These are phyloP conservation scores for Ptyas mucosa DNA, from an alignment of 2,113 vertebrate genomes.

Conservation along the genomic window DNA sequence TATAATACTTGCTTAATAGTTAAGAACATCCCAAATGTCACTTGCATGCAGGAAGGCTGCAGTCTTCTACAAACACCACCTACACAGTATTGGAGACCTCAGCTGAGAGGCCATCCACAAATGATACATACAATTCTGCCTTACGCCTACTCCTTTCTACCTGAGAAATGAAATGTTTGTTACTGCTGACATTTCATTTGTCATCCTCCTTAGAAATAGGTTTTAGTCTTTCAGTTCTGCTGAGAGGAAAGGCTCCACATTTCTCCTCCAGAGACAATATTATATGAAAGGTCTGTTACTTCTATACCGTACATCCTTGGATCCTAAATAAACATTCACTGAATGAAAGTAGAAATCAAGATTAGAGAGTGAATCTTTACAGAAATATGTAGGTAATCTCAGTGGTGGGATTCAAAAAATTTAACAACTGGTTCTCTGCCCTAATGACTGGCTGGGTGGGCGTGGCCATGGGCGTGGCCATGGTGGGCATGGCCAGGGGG, in stretches of 20 bases:
- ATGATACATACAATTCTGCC: not conserved
- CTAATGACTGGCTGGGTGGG: too few relatives aligned
- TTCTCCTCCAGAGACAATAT: not conserved
- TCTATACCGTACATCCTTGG: not conserved
- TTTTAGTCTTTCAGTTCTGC: not conserved
- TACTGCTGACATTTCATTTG: slow-evolving; percentile 7
- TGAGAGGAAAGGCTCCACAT: not conserved
- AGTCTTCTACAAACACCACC: not conserved
- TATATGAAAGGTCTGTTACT: not conserved
- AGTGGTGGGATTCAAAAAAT: too few relatives aligned
- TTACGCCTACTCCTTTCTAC: not conserved
- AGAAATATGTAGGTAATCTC: not conserved
- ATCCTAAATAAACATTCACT: not conserved
- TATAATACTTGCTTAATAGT: not conserved
- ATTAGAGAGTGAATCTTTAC: not conserved
- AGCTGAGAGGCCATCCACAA: not conserved
- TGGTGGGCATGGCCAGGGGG: too few relatives aligned
- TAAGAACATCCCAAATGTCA: not conserved
- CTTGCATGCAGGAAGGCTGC: not conserved
- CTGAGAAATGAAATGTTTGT: slow-evolving; percentile 14
- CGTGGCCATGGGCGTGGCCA: too few relatives aligned
- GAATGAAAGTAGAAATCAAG: not conserved
- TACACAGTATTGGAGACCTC: not conserved
- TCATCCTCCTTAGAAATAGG: not conserved
- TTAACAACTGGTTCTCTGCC: too few relatives aligned